These are phyloP conservation scores for Cheilosia urbana DNA, from an alignment of 2,888 invertebrate species.

Conservation along the genomic window DNA sequence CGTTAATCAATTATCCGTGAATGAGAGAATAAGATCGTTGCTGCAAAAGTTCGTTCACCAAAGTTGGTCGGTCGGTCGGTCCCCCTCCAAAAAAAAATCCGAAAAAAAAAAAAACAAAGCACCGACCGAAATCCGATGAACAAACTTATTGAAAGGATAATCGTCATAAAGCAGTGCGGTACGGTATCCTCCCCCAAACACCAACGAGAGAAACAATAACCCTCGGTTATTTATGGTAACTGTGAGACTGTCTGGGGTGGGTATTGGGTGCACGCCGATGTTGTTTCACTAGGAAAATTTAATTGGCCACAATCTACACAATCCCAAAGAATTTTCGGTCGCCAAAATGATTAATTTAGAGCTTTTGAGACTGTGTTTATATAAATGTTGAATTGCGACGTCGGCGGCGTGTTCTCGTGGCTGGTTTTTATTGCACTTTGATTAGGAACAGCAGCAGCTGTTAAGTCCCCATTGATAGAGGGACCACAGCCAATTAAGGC, in stretches of 20 bases:
- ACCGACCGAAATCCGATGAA: conserved; percentile 3
- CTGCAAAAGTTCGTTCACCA: conserved; percentile 54
- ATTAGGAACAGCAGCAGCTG: conserved; percentile 54
- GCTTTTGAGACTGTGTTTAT: conserved; percentile 46
- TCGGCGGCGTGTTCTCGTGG: conserved; percentile 13
- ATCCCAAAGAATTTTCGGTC: conserved; percentile 36
- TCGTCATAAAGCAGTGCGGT: conserved; percentile 62
- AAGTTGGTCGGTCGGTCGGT: conserved; percentile 7
- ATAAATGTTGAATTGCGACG: too few species aligned
- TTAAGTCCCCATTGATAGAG: conserved; percentile 22
- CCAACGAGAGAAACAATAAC: conserved; percentile 64
- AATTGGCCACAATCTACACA: conserved; percentile 65
- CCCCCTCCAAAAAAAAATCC: not conserved
- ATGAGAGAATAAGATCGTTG: conserved; percentile 56
- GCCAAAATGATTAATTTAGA: conserved; percentile 63
- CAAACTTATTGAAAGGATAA: conserved; percentile 72
- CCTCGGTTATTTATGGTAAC: conserved; percentile 66
- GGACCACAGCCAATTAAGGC: conserved; percentile 33
- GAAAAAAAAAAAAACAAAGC: not conserved
- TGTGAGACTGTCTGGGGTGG: conserved; percentile 23
- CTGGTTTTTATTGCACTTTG: conserved; percentile 50
- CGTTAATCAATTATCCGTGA: conserved; percentile 74
- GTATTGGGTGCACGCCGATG: conserved; percentile 19
- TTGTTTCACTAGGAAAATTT: conserved; percentile 48
- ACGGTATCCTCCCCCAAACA: conserved; percentile 18